These are phyloP conservation scores for Protonemura montana DNA, from an alignment of 2,888 invertebrate genomes.

Conservation along the genomic window DNA sequence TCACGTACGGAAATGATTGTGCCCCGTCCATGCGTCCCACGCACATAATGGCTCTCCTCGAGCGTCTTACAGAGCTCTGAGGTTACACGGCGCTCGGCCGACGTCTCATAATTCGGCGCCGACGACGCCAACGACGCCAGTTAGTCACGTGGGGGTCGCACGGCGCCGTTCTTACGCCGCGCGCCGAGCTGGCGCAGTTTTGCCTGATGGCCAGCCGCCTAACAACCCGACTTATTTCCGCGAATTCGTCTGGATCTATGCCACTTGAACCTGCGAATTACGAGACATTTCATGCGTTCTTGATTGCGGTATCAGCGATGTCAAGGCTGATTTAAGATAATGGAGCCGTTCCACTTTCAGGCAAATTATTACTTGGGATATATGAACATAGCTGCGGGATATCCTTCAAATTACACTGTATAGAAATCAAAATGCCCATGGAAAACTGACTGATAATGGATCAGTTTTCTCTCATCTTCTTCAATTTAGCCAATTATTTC, in stretches of 20 bases:
- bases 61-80: not conserved
- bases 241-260: not conserved
- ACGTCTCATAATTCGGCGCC: not conserved
- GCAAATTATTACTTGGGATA: not conserved
- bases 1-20: not conserved
- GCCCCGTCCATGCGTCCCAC: not conserved
- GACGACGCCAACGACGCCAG: not conserved
- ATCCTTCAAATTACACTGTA: not conserved
- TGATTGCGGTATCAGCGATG: not conserved
- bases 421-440: too few relatives aligned
- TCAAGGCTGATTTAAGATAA: not conserved
- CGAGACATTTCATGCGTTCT: not conserved
- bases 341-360: not conserved
- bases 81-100: not conserved
- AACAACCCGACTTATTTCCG: not conserved
- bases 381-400: not conserved
- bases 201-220: not conserved
- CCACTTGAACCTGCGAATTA: not conserved
- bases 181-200: not conserved
- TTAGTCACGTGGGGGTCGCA: not conserved
- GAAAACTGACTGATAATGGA: too few relatives aligned
- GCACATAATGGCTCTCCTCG: not conserved
- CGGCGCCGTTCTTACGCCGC: not conserved
- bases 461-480: too few relatives aligned
- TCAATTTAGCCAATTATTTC: too few relatives aligned